Percentiles rank a stretch among this genome's conserved stretches.
phyloP scores from a whole-genome alignment of 2,797 vertebrate species.

The Nannoperca australis region DNA sequence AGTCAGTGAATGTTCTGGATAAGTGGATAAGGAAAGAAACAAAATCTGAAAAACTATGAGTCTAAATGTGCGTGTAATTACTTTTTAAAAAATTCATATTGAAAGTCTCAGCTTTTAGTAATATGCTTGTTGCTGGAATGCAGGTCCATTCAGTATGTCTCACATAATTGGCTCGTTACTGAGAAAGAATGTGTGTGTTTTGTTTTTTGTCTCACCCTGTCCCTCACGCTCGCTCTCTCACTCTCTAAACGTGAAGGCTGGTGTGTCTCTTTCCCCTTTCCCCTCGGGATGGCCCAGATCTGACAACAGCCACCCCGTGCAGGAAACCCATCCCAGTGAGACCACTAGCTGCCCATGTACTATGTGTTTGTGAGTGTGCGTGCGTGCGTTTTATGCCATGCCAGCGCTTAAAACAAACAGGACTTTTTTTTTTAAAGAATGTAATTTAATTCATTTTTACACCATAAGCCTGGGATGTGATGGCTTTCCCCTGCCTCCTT shows the following conservation, averaged over 20 bases:
- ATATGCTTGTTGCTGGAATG: slow-evolving; percentile 8
- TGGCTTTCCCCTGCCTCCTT: slow-evolving; percentile 1
- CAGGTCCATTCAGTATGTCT: slow-evolving; percentile 6
- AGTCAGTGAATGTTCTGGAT: slow-evolving; percentile 33
- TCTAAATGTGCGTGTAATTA: neutral
- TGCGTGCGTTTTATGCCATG: slow-evolving; percentile 22
- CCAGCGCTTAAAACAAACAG: slow-evolving; percentile 18
- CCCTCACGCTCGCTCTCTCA: slow-evolving; percentile 14
- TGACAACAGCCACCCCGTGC: slow-evolving; percentile 76
- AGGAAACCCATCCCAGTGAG: slow-evolving; percentile 77
- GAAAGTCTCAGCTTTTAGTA: slow-evolving; percentile 7
- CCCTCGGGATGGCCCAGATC: slow-evolving; percentile 72
- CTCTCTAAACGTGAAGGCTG: slow-evolving; percentile 54
- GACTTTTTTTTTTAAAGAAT: neutral
- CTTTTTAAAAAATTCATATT: neutral
- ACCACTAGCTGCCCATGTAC: slow-evolving; percentile 4
- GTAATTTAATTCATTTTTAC: neutral
- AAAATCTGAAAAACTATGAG: neutral
- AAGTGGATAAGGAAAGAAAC: slow-evolving; percentile 24
- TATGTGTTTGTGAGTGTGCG: slow-evolving; percentile 6
- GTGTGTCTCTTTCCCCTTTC: slow-evolving; percentile 59
- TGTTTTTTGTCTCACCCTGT: neutral
- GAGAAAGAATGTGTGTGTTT: neutral
- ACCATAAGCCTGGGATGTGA: neutral
- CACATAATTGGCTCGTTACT: slow-evolving; percentile 4